Evolutionary conservation across 2,888 invertebrate genomes (phyloP).

Genomic region (Acanthosepion lycidas): DNA sequence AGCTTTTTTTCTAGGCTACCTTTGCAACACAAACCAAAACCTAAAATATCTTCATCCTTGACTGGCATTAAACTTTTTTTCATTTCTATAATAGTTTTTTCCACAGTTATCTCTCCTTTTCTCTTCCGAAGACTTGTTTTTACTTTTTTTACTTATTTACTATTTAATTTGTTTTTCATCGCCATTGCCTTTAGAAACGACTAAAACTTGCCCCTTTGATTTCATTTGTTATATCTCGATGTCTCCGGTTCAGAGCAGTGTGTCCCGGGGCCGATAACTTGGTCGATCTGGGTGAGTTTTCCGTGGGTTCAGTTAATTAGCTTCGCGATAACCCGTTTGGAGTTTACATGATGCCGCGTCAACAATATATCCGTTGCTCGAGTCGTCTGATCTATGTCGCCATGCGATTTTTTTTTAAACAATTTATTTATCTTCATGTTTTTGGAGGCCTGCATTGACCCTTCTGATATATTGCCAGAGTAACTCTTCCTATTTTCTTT

Average conservation of each 20-base stretch:
- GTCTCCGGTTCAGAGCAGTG: neutral
- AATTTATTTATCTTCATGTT: neutral
- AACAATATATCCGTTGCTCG: neutral
- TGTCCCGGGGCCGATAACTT: neutral
- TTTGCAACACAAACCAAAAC: too few relatives aligned
- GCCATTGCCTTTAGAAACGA: neutral
- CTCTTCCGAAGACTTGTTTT: neutral
- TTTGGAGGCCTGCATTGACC: neutral
- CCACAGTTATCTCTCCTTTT: too few relatives aligned
- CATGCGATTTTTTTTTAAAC: neutral
- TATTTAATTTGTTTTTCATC: neutral
- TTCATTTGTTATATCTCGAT: neutral
- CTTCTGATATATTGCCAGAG: neutral
- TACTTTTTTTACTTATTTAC: neutral
- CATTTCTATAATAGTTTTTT: neutral
- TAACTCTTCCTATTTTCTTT: too few relatives aligned
- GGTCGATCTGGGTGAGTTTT: neutral
- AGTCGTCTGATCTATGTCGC: neutral
- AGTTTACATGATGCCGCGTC: neutral
- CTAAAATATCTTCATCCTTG: neutral
- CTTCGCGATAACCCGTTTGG: neutral
- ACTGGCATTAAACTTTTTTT: neutral
- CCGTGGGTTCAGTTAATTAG: neutral
- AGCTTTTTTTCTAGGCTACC: too few relatives aligned
- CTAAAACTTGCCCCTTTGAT: neutral